phyloP scores from a whole-genome alignment of 2,113 vertebrate genomes.

The Cebus imitator region DNA sequence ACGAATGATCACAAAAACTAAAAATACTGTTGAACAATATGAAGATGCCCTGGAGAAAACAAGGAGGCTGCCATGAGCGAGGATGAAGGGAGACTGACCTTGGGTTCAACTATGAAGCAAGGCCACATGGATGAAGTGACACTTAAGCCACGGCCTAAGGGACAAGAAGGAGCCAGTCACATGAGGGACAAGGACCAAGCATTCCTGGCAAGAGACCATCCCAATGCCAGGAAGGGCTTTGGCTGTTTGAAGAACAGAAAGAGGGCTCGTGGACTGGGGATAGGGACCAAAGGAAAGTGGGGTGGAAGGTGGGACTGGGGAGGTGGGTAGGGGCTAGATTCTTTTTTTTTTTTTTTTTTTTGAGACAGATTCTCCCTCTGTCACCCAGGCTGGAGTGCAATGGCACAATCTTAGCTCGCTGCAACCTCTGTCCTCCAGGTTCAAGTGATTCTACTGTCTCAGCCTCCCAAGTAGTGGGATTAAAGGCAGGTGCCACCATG shows the following conservation, averaged over 20 bases:
- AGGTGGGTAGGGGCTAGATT: neutral
- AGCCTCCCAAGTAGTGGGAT: too few relatives aligned
- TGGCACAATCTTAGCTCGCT: too few relatives aligned
- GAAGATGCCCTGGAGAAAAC: neutral
- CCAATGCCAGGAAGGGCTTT: neutral
- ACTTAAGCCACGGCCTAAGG: neutral
- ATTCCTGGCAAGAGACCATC: neutral
- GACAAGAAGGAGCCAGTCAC: neutral
- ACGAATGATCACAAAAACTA: neutral
- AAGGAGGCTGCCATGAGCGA: neutral
- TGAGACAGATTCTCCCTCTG: too few relatives aligned
- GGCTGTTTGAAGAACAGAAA: neutral
- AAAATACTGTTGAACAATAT: neutral
- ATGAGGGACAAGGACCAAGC: neutral
- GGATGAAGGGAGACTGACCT: neutral
- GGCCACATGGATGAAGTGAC: neutral
- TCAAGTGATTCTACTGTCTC: too few relatives aligned
- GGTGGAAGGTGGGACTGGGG: neutral
- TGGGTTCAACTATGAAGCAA: neutral
- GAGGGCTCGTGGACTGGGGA: neutral
- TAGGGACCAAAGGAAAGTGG: neutral
- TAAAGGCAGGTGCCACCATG: too few relatives aligned
- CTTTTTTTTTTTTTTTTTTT: too few relatives aligned
- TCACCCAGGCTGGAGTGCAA: too few relatives aligned
- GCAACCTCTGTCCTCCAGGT: too few relatives aligned